phyloP scores from a whole-genome alignment of 2,888 invertebrate genomes.

The Idaea dimidiata region DNA sequence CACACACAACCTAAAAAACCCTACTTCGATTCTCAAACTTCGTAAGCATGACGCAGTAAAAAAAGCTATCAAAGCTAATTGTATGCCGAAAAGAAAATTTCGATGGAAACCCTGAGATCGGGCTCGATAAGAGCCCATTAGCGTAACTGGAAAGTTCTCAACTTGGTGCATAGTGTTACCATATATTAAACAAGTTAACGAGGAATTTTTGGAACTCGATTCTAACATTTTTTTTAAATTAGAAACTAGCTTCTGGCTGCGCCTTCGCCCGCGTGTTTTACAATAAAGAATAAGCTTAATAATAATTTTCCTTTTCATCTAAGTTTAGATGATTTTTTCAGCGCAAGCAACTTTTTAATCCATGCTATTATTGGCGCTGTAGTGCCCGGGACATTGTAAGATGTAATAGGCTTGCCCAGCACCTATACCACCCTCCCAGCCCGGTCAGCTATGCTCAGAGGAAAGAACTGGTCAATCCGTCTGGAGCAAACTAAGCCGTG shows the following conservation, averaged over 20 bases:
- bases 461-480: no score
- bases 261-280: no score
- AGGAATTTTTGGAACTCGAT: conserved; percentile 41
- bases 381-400: no score
- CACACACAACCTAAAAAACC: background rate
- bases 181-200: conserved; percentile 39
- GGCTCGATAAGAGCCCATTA: conserved; percentile 67
- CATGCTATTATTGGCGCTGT: no score
- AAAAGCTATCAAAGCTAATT: conserved; percentile 76
- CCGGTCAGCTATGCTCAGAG: no score
- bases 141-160: conserved; percentile 63
- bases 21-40: conserved; percentile 17
- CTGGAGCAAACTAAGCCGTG: no score
- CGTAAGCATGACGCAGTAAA: conserved; percentile 64
- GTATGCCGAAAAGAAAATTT: conserved; percentile 74
- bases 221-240: background rate
- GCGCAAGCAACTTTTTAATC: no score
- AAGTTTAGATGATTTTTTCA: no score
- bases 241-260: background rate
- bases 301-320: no score
- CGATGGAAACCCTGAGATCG: conserved; percentile 59
- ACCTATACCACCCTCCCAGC: no score
- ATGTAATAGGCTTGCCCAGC: no score
- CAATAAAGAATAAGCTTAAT: no score
- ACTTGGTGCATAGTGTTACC: conserved; percentile 50